Percentiles rank a stretch among this genome's conserved stretches.
Evolutionary conservation across 2,797 vertebrate species (phyloP).

Genomic region (Pseudopleuronectes americanus): DNA sequence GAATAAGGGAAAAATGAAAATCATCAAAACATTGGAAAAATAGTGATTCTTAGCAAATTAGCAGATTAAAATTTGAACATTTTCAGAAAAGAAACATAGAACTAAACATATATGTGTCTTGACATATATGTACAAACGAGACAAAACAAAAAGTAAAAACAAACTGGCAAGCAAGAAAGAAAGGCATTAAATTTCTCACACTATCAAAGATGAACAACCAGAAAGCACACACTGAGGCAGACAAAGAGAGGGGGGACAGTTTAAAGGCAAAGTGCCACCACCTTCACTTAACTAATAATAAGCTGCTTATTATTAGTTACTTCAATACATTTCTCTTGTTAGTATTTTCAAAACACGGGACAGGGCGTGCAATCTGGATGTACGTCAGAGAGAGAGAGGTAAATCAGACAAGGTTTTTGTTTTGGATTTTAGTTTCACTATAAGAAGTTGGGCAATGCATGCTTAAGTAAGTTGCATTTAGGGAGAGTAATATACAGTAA

Average conservation of each 20-base stretch:
- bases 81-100: conserved; percentile 73
- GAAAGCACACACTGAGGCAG: conserved; percentile 88
- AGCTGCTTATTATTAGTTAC: conserved; percentile 80
- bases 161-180: conserved; percentile 78
- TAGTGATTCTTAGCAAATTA: conserved; percentile 81
- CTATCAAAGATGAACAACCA: conserved; percentile 91
- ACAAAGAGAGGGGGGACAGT: conserved; percentile 88
- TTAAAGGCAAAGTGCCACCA: conserved; percentile 78
- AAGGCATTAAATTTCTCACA: conserved; percentile 84
- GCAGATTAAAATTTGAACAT: conserved; percentile 74
- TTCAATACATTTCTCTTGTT: conserved; percentile 79
- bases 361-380: conserved; percentile 93
- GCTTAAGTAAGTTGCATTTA: conserved; percentile 99
- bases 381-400: conserved; percentile 87
- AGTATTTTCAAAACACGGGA: conserved; percentile 85
- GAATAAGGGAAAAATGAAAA: conserved; percentile 45
- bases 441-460: conserved; percentile 88
- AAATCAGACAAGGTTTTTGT: conserved; percentile 63
- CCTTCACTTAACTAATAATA: conserved; percentile 83
- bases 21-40: conserved; percentile 71
- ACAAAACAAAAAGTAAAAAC: conserved; percentile 56
- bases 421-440: conserved; percentile 75
- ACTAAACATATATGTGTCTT: conserved; percentile 75
- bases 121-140: conserved; percentile 77
- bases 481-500: conserved; percentile 92